phyloP scores from a whole-genome alignment of 2,113 vertebrate species.

The Percina caprodes region DNA sequence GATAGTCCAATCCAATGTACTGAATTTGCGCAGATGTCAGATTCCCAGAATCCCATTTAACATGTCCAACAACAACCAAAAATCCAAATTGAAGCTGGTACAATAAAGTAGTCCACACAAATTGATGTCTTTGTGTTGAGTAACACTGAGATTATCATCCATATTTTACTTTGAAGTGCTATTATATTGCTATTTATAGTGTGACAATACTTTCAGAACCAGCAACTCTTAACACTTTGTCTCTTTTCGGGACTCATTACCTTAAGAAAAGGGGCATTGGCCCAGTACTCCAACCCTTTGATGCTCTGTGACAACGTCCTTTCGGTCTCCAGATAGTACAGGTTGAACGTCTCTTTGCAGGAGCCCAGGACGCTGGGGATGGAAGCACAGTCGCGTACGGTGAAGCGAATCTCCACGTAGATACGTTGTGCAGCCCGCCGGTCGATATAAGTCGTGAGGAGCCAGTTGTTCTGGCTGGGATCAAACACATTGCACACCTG shows the following conservation, averaged over 20 bases:
- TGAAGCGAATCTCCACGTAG: constrained; percentile 99
- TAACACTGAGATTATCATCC: background rate
- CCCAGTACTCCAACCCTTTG: constrained; percentile 94
- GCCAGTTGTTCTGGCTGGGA: constrained; percentile 99
- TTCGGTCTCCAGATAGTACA: constrained; percentile 98
- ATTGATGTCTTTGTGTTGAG: background rate
- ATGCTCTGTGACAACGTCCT: constrained; percentile 87
- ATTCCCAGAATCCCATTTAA: background rate
- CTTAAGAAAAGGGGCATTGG: constrained; percentile 95
- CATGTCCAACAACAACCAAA: background rate
- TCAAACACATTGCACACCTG: constrained; percentile 99
- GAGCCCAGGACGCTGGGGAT: constrained; percentile 96
- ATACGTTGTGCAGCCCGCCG: constrained; percentile 93
- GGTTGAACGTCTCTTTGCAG: constrained; percentile 99
- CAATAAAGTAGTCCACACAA: background rate
- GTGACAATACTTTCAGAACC: background rate
- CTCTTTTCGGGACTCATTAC: constrained; percentile 68
- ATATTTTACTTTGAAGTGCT: background rate
- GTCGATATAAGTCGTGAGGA: constrained; percentile 96
- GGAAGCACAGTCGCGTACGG: constrained; percentile 97
- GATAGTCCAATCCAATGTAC: background rate
- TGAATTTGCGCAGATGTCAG: background rate
- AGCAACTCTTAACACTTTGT: background rate
- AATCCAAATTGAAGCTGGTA: background rate
- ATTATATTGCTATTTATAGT: background rate